phyloP scores from a whole-genome alignment of 2,797 vertebrate species.

The Diglossa cyanea region DNA sequence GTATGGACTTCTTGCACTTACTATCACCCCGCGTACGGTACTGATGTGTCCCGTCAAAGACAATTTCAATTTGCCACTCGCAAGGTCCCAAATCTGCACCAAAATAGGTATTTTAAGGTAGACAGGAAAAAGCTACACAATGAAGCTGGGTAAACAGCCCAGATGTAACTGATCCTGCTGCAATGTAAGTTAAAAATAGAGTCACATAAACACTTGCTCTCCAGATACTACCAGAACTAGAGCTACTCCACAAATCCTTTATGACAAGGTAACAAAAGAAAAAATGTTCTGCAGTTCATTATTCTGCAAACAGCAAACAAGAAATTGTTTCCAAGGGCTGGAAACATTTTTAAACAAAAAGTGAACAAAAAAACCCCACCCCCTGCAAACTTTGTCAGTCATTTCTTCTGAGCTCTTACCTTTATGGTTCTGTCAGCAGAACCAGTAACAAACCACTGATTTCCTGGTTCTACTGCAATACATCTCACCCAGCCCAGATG shows the following conservation, averaged over 20 bases:
- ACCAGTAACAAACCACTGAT: constrained; percentile 98
- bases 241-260: background rate
- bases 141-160: background rate
- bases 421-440: constrained; percentile 98
- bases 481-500: constrained; percentile 97
- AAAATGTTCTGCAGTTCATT: background rate
- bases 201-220: background rate
- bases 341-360: background rate
- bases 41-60: constrained; percentile 98
- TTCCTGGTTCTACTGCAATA: constrained; percentile 96
- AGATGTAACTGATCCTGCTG: background rate
- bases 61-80: constrained; percentile 93
- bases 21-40: constrained; percentile 93
- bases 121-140: background rate
- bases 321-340: background rate
- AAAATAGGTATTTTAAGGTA: constrained; percentile 3
- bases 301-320: background rate
- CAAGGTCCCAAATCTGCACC: constrained; percentile 95
- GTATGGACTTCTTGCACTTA: constrained; percentile 92
- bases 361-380: background rate
- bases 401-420: constrained; percentile 70
- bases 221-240: background rate
- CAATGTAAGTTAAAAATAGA: background rate
- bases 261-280: background rate
- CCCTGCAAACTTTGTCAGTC: background rate